Percentiles rank a stretch among this genome's conserved stretches.
phyloP scores from a whole-genome alignment of 2,888 invertebrate genomes.

The Drosophila trichaetosa region DNA sequence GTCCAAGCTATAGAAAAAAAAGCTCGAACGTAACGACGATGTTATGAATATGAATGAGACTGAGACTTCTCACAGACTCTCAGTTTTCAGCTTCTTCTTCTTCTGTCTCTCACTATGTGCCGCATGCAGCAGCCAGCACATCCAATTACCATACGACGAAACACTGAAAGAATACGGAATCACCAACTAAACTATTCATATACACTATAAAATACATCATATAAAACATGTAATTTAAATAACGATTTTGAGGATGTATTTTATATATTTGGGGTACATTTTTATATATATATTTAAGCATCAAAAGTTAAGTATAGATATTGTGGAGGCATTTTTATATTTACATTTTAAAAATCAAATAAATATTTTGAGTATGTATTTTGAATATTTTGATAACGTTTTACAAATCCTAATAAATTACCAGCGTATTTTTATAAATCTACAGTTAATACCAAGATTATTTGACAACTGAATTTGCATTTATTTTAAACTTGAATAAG shows the following conservation, averaged over 20 bases:
- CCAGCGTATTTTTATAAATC: neutral
- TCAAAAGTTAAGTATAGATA: fast-evolving
- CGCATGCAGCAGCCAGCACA: constrained; percentile 17
- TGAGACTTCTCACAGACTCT: constrained; percentile 6
- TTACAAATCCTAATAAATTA: neutral
- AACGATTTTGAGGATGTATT: neutral
- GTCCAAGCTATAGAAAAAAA: constrained; percentile 35
- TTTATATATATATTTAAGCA: neutral
- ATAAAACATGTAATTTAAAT: neutral
- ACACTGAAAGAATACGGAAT: constrained; percentile 23
- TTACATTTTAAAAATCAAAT: neutral
- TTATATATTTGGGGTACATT: neutral
- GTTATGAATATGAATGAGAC: constrained; percentile 78
- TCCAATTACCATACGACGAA: constrained; percentile 54
- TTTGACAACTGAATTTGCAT: neutral
- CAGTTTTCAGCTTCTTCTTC: constrained; percentile 1
- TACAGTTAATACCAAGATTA: neutral
- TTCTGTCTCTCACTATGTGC: constrained; percentile 16
- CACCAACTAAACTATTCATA: constrained; percentile 18
- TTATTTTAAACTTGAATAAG: neutral
- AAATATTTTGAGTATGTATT: neutral
- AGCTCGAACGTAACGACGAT: constrained; percentile 63
- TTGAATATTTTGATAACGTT: neutral
- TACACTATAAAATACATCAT: constrained; percentile 21
- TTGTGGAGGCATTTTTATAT: neutral